Evolutionary conservation across 2,113 vertebrate genomes (phyloP).

Genomic region (Galemys pyrenaicus): DNA sequence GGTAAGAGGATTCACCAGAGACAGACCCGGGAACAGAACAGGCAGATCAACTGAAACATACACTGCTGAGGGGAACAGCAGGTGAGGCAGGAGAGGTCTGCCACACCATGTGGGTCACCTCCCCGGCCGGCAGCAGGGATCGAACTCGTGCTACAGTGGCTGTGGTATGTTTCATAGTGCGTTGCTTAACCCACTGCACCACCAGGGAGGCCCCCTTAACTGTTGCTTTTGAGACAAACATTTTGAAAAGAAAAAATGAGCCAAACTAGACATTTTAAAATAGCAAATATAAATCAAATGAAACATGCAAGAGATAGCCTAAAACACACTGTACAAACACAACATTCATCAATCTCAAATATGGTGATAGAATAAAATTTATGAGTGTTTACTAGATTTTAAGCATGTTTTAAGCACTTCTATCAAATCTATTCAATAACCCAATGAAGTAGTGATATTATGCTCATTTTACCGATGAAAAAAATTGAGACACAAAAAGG

Average conservation of each 20-base stretch:
- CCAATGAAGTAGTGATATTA: neutral
- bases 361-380: neutral
- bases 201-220: too few species aligned
- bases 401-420: neutral
- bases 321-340: neutral
- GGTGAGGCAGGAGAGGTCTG: too few species aligned
- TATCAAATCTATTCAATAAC: neutral
- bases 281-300: neutral
- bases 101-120: too few species aligned
- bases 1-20: too few species aligned
- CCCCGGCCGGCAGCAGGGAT: too few species aligned
- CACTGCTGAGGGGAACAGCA: too few species aligned
- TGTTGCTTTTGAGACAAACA: neutral
- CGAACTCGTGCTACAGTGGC: too few species aligned
- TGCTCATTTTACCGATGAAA: neutral
- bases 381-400: neutral
- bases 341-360: neutral
- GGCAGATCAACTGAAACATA: too few species aligned
- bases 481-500: neutral
- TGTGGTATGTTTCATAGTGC: too few species aligned
- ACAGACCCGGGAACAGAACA: too few species aligned
- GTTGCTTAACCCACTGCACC: too few species aligned
- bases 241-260: too few species aligned
- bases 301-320: neutral
- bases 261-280: neutral